A percentile compares a stretch with the other conserved stretches of the same genome.
Conservation (phyloP, 1,140 invertebrate genomes). For the Frieseomelitta varia region DNA sequence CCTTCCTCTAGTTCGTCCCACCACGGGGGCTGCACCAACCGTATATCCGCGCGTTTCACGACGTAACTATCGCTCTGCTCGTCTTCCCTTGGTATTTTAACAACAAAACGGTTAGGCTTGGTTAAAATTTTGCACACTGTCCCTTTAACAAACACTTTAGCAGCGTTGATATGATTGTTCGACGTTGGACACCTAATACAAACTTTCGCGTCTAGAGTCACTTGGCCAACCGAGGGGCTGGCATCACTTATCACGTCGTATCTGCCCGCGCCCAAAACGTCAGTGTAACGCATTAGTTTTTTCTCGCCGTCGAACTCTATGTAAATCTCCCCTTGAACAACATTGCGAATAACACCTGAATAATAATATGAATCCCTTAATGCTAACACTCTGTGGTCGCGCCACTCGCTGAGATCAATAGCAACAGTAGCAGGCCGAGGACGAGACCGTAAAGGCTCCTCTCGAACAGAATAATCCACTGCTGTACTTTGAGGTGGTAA, state of each 20-base stretch:
- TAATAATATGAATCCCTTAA: slow-evolving; percentile 91
- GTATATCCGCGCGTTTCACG: slow-evolving; percentile 92
- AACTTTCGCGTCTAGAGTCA: slow-evolving; percentile 86
- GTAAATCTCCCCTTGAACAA: slow-evolving; percentile 75
- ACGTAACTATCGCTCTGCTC: slow-evolving; percentile 81
- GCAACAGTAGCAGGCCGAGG: slow-evolving; percentile 75
- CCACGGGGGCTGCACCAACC: slow-evolving; percentile 96
- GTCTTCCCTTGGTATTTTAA: slow-evolving; percentile 85
- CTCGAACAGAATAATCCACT: slow-evolving; percentile 84
- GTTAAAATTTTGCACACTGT: slow-evolving; percentile 88
- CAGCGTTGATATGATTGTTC: slow-evolving; percentile 75
- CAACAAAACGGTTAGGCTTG: slow-evolving; percentile 89
- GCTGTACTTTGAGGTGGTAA: slow-evolving; percentile 84
- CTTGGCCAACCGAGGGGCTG: slow-evolving; percentile 91
- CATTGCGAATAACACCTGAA: slow-evolving; percentile 87
- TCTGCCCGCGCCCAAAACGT: slow-evolving; percentile 89
- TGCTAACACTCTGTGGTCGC: slow-evolving; percentile 93
- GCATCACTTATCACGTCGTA: slow-evolving; percentile 96
- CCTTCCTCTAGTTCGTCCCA: slow-evolving; percentile 94
- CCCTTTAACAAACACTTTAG: slow-evolving; percentile 92
- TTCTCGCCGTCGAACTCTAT: slow-evolving; percentile 83
- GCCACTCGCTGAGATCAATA: slow-evolving; percentile 95
- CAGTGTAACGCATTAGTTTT: slow-evolving; percentile 85
- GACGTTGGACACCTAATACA: slow-evolving; percentile 84
- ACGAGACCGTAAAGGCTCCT: slow-evolving; percentile 74